A percentile compares a stretch with the other conserved stretches of the same genome.
phyloP scores from a whole-genome alignment of 2,888 invertebrate genomes.

The Pocota personata region DNA sequence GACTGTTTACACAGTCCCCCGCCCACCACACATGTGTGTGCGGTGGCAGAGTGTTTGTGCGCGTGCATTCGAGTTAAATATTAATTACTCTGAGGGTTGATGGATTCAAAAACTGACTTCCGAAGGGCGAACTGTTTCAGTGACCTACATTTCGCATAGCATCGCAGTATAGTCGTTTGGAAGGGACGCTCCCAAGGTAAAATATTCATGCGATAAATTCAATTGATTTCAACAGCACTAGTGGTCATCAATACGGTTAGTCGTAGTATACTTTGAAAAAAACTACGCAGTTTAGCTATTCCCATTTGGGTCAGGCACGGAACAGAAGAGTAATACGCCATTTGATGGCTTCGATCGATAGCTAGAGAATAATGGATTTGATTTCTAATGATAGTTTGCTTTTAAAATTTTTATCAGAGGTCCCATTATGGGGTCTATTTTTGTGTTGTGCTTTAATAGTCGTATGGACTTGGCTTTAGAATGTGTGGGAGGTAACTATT shows the following conservation, averaged over 20 bases:
- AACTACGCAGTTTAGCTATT: conserved; percentile 51
- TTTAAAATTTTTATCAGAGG: background rate
- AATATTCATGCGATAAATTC: conserved; percentile 52
- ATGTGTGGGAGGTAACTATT: no score
- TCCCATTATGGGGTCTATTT: no score
- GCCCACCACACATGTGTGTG: background rate
- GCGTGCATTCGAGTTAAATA: conserved; percentile 16
- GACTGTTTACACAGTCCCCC: background rate
- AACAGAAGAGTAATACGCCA: conserved; percentile 10
- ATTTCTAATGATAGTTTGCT: conserved; percentile 1
- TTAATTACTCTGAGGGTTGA: conserved; percentile 35
- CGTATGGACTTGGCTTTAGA: no score
- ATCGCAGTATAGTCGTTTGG: background rate
- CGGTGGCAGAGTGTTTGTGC: background rate
- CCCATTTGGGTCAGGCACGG: conserved; percentile 17
- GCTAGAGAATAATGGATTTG: conserved; percentile 46
- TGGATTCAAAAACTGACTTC: conserved; percentile 6
- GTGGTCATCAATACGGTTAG: conserved; percentile 26
- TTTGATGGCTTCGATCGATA: conserved; percentile 41
- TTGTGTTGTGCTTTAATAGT: no score
- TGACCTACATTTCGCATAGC: conserved; percentile 37
- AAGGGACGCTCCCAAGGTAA: conserved; percentile 27
- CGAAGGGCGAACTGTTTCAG: background rate
- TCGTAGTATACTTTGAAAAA: background rate
- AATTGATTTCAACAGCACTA: conserved; percentile 38